phyloP scores from a whole-genome alignment of 2,888 invertebrate species.

The Lepidochitona cinerea region DNA sequence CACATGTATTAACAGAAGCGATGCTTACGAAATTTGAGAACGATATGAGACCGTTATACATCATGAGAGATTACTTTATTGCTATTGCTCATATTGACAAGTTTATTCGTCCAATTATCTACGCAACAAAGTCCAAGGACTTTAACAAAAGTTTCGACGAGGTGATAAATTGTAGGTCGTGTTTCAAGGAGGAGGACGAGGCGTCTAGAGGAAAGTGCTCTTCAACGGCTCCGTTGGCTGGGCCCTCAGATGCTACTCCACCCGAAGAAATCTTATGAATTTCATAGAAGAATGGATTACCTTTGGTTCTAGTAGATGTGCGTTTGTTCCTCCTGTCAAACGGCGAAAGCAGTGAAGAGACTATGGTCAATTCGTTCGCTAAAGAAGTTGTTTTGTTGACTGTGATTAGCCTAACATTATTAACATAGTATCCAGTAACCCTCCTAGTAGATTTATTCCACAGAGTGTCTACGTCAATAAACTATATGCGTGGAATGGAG shows the following conservation, averaged over 20 bases:
- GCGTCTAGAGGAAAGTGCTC: neutral
- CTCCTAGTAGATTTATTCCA: no score
- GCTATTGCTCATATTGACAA: constrained; percentile 51
- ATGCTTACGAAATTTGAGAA: neutral
- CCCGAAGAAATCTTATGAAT: neutral
- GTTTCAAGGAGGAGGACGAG: constrained; percentile 21
- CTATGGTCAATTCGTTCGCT: no score
- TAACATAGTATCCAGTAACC: no score
- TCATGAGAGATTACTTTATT: constrained; percentile 34
- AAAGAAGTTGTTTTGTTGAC: no score
- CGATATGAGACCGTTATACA: constrained; percentile 18
- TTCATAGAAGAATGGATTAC: no score
- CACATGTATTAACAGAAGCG: neutral
- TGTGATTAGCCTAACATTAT: no score
- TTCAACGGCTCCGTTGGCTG: neutral
- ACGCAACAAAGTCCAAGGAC: constrained; percentile 55
- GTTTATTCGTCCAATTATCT: constrained; percentile 54
- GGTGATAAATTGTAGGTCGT: constrained; percentile 57
- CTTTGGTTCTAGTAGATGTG: no score
- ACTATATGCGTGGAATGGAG: no score
- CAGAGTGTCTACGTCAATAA: no score
- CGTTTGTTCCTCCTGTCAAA: no score
- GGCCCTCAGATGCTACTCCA: neutral
- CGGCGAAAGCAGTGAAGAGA: no score
- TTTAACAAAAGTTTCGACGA: constrained; percentile 56